Percentiles rank a stretch among this genome's conserved stretches.
These are phyloP conservation scores for Pantherophis vulpinus DNA, from an alignment of 2,797 vertebrate genomes.

Conservation along the genomic window DNA sequence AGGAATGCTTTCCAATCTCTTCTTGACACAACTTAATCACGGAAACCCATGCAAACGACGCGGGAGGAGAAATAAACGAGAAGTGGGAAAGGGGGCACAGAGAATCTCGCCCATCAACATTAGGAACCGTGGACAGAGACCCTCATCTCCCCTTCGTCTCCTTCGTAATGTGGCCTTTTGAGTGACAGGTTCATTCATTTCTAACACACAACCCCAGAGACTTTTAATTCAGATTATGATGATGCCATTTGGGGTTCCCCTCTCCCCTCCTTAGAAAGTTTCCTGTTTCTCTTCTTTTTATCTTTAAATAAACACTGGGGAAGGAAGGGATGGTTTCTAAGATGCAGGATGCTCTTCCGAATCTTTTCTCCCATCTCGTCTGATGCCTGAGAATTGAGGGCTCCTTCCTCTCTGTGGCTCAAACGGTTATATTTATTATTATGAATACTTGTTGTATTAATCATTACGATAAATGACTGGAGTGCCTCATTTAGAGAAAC, in stretches of 20 bases:
- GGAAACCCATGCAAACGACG: constrained; percentile 61
- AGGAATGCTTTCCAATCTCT: constrained; percentile 67
- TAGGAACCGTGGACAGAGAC: constrained; percentile 72
- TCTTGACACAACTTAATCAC: constrained; percentile 79
- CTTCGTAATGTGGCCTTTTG: constrained; percentile 76
- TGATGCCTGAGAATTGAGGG: constrained; percentile 57
- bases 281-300: constrained; percentile 61
- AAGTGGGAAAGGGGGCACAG: constrained; percentile 72
- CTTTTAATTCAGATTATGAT: constrained; percentile 76
- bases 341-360: constrained; percentile 54
- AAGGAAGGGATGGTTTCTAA: constrained; percentile 66
- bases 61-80: constrained; percentile 66
- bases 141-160: constrained; percentile 63
- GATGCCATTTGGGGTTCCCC: constrained; percentile 43
- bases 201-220: constrained; percentile 70
- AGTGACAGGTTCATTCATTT: constrained; percentile 87
- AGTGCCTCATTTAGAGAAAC: constrained; percentile 99
- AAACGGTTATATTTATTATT: constrained; percentile 96
- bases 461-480: constrained; percentile 99
- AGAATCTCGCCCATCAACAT: constrained; percentile 53
- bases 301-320: constrained; percentile 59
- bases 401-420: constrained; percentile 58
- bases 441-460: constrained; percentile 99
- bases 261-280: constrained; percentile 60
- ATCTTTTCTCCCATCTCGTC: constrained; percentile 63